Evolutionary conservation across 1,140 invertebrate genomes (phyloP), one percentile per base, ranked within the genome.

Genomic region (Delia radicum): DNA sequence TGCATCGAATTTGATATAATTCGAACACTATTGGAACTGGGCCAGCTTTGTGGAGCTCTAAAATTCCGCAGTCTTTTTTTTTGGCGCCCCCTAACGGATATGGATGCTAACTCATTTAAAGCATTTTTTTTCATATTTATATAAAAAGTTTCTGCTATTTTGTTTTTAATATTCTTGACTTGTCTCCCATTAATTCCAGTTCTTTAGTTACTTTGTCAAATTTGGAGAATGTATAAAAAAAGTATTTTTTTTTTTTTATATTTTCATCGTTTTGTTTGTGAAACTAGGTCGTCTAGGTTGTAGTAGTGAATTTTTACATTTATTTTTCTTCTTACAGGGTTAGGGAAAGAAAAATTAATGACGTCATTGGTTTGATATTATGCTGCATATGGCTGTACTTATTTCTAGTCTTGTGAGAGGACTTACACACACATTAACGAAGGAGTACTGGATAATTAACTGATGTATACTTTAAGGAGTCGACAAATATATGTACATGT

Each of bases 261-360:
- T 42, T 42, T 15, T 42, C 7, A n/a, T 10, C 37, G 37, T 55
- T 55, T 21, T 55, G n/a, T 24, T 55, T 55, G 18, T 37, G 6
- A 69, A 69, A 33, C 31, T 69, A 69, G 65, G 65, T 69, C 65
- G 65, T 29, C 65, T 69, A 33, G 65, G 31, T 69, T 21, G n/a
- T 69, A 69, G 8, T 69, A 69, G 3, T 69, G 2, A 33, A 69
- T 18, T 1, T 13, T 12, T 33, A 31, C 24, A 21, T 69, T n/a
- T 26, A 69, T 33, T 21, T n/a, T n/a, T n/a, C n/a, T n/a, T 3
- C 27, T 69, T 69, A 7, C 65, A 69, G 29, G 65, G 18, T 33
- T 18, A 69, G 37, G 48, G 21, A 69, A 69, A 21, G 29, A 37
- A 63, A 4, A 33, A 69, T 37, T 29, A 69, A 33, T 69, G 65